phyloP scores from a whole-genome alignment of 1,140 invertebrate species.

The Lucilia sericata region DNA sequence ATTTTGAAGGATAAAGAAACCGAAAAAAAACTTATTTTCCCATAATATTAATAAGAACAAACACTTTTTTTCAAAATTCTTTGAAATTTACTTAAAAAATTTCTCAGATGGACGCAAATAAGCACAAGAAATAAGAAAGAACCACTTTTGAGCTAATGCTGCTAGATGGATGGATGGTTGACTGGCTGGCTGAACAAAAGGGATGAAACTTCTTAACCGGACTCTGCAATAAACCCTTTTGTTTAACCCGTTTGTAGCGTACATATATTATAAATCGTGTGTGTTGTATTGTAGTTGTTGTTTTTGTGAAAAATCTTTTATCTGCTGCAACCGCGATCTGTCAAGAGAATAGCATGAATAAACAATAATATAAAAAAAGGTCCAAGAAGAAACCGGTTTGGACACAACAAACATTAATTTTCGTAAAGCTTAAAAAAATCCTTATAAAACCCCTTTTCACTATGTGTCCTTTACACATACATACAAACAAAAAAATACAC shows the following conservation, averaged over 20 bases:
- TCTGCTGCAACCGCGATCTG: constrained; percentile 31
- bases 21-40: neutral
- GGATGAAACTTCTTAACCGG: constrained; percentile 35
- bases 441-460: neutral
- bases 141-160: too few relatives aligned
- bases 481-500: neutral
- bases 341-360: neutral
- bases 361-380: neutral
- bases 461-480: neutral
- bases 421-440: neutral
- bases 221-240: constrained; percentile 30
- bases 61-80: neutral
- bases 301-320: constrained; percentile 22
- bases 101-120: neutral
- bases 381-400: constrained; percentile 29
- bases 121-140: too few relatives aligned
- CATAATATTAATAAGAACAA: neutral
- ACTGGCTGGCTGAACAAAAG: neutral
- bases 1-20: too few relatives aligned
- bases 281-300: neutral
- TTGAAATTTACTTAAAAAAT: neutral
- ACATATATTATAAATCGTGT: too few relatives aligned
- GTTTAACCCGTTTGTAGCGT: neutral
- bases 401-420: constrained; percentile 36
- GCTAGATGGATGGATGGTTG: neutral